Percentiles rank a stretch among this genome's conserved stretches.
phyloP scores from a whole-genome alignment of 2,888 invertebrate genomes.

The Heliconius sara region DNA sequence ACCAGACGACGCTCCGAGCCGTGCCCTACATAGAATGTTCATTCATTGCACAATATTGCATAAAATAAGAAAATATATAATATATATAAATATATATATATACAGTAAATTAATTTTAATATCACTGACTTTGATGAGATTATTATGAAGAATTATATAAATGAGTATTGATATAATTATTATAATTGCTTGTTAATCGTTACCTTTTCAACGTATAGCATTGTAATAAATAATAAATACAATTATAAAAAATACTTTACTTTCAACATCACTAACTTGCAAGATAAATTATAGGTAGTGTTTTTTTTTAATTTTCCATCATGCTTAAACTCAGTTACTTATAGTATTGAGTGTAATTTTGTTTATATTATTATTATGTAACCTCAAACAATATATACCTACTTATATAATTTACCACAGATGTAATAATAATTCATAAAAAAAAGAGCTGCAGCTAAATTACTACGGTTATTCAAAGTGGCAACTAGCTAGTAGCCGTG shows the following conservation, averaged over 20 bases:
- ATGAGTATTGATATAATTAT: not conserved
- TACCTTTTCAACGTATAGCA: not conserved
- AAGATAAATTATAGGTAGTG: not conserved
- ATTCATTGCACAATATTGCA: slow-evolving; percentile 56
- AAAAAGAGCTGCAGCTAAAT: slow-evolving; percentile 46
- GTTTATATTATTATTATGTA: not conserved
- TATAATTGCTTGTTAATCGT: not conserved
- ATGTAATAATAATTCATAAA: slow-evolving; percentile 16
- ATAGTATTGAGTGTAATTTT: not conserved
- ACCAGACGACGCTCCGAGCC: slow-evolving; percentile 58
- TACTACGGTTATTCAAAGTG: slow-evolving; percentile 57
- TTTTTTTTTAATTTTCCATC: not conserved
- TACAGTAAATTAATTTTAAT: too few species aligned
- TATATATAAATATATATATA: too few species aligned
- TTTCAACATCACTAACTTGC: not conserved
- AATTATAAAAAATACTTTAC: not conserved
- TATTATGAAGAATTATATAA: too few species aligned
- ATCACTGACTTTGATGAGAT: too few species aligned
- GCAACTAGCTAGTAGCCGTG: slow-evolving; percentile 62
- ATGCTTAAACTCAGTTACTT: not conserved
- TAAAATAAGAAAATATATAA: slow-evolving; percentile 42
- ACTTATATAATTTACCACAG: not conserved
- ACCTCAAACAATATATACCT: too few species aligned
- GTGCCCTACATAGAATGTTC: slow-evolving; percentile 58
- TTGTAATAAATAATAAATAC: not conserved